Conservation (phyloP, 2,113 vertebrate species). For the Rhinopomastus cyanomelas region DNA sequence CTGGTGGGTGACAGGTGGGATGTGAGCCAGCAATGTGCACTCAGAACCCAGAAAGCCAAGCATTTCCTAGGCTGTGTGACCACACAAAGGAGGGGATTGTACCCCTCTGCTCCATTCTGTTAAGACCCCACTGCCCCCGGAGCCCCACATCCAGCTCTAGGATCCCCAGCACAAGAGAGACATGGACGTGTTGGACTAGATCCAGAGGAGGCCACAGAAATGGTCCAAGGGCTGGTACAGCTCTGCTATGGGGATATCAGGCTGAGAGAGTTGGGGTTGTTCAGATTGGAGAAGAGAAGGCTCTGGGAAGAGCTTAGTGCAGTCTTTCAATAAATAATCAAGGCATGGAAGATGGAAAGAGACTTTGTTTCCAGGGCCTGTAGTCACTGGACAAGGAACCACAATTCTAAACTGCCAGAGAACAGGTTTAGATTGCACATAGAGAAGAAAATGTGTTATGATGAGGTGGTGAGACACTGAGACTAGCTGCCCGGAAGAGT, state of each 20-base stretch:
- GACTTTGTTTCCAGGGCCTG: not conserved
- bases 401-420: not conserved
- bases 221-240: not conserved
- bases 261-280: not conserved
- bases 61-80: rapidly evolving
- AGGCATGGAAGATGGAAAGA: not conserved
- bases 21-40: rapidly evolving
- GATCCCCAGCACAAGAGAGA: not conserved
- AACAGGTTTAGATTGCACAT: not conserved
- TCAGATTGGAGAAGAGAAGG: not conserved
- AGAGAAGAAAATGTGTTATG: not conserved
- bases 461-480: not conserved
- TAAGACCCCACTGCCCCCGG: not conserved
- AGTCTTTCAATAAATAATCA: not conserved
- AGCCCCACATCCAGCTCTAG: not conserved
- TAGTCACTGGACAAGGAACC: not conserved
- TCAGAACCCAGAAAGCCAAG: rapidly evolving
- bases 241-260: not conserved
- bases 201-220: not conserved
- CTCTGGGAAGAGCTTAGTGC: not conserved
- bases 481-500: not conserved
- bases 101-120: not conserved
- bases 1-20: not conserved
- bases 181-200: not conserved
- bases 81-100: not conserved